phyloP scores from a whole-genome alignment of 2,797 vertebrate genomes.

The Melanitta fusca region DNA sequence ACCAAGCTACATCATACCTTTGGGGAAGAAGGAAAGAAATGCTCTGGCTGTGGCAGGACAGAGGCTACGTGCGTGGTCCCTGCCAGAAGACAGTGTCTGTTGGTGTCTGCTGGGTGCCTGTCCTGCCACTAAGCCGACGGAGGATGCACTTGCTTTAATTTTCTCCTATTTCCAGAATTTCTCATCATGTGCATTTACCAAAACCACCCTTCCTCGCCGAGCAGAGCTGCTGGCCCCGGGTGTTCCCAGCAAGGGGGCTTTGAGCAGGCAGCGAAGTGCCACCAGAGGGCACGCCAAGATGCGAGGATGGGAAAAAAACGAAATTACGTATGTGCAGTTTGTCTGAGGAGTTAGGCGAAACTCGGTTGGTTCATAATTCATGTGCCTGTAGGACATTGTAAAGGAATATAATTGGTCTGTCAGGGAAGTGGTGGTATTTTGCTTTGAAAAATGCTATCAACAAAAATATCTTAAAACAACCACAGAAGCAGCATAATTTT shows the following conservation, averaged over 20 bases:
- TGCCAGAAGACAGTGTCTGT: background rate
- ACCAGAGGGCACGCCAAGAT: constrained; percentile 76
- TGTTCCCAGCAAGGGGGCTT: background rate
- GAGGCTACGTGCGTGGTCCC: rapidly evolving
- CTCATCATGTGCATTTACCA: rapidly evolving
- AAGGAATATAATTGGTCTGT: constrained; percentile 74
- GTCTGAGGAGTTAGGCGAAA: constrained; percentile 37
- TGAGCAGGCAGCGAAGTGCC: background rate
- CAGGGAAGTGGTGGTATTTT: constrained; percentile 66
- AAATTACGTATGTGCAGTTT: background rate
- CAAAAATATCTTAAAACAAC: constrained; percentile 59
- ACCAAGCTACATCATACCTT: background rate
- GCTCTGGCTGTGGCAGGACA: background rate
- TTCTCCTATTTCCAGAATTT: background rate
- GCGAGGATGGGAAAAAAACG: background rate
- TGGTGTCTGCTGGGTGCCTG: background rate
- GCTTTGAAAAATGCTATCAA: constrained; percentile 75
- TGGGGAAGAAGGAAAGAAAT: background rate
- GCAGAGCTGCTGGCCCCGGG: background rate
- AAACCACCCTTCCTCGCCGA: background rate
- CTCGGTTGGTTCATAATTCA: constrained; percentile 73
- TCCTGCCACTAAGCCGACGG: background rate
- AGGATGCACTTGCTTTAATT: background rate
- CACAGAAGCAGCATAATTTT: constrained; percentile 35
- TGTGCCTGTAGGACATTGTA: constrained; percentile 74